phyloP scores from a whole-genome alignment of 37 sponge, comb jelly and placozoan genomes.

The Dysidea cf. avara region DNA sequence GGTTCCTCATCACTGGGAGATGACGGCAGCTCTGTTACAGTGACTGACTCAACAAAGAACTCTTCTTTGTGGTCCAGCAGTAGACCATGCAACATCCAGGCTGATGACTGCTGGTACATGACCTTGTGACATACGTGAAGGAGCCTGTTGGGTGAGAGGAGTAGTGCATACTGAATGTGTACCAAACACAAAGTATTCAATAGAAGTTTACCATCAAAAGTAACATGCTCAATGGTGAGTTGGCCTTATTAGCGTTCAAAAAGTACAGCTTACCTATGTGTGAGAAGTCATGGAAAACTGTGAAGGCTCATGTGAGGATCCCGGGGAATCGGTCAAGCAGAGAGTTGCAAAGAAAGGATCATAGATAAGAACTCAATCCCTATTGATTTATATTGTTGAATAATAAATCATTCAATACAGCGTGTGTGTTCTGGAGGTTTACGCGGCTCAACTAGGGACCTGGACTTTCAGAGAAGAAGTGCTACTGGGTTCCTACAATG shows the following conservation, averaged over 20 bases:
- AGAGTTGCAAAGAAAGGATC: too few species aligned
- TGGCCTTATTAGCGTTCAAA: too few species aligned
- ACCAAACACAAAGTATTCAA: background rate
- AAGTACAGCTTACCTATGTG: too few species aligned
- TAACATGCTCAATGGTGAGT: background rate
- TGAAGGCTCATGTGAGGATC: background rate
- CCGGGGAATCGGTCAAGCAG: background rate
- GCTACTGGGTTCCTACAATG: too few species aligned
- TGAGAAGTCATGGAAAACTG: background rate
- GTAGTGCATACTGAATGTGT: background rate
- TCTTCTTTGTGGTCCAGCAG: conserved; percentile 60
- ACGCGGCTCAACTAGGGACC: too few species aligned
- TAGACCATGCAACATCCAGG: conserved; percentile 90
- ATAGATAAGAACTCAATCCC: too few species aligned
- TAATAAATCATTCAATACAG: too few species aligned
- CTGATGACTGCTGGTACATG: conserved; percentile 88
- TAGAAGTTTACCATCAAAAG: background rate
- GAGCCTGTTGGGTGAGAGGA: conserved; percentile 52
- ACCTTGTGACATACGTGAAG: conserved; percentile 76
- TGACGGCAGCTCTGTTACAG: background rate
- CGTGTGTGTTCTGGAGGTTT: too few species aligned
- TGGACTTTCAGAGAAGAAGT: too few species aligned
- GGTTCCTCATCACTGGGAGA: too few species aligned
- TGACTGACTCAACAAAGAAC: conserved; percentile 73
- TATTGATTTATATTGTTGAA: too few species aligned